Conservation (phyloP, 2,113 vertebrate species). For the Heterocephalus glaber region DNA sequence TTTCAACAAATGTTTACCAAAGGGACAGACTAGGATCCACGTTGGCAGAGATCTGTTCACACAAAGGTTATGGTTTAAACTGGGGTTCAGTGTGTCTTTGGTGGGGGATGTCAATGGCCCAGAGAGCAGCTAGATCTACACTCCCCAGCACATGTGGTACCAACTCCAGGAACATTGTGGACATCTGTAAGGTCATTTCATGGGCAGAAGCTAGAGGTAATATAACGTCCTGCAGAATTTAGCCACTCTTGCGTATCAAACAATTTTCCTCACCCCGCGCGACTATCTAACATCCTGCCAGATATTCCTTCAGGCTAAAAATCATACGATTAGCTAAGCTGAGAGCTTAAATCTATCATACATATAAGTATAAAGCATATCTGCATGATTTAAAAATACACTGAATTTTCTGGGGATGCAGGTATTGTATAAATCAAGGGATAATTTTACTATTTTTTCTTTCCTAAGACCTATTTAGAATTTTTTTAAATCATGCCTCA, state of each 20-base stretch:
- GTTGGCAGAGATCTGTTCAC: not conserved
- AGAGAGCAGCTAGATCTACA: not conserved
- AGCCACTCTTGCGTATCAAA: not conserved
- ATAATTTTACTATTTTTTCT: not conserved
- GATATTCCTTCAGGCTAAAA: conserved; percentile 35
- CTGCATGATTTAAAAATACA: conserved; percentile 1
- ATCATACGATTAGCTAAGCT: not conserved
- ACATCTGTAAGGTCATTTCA: not conserved
- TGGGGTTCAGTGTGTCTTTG: not conserved
- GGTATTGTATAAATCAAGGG: not conserved
- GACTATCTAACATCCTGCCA: not conserved
- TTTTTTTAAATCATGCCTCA: conserved; percentile 31
- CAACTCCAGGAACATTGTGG: not conserved
- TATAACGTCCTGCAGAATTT: not conserved
- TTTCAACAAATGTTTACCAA: conserved; percentile 34
- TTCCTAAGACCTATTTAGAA: not conserved
- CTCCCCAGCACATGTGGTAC: not conserved
- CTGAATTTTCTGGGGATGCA: conserved; percentile 8
- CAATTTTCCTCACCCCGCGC: too few relatives aligned
- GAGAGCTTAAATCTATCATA: not conserved
- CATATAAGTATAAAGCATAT: not conserved
- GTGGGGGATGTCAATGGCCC: not conserved
- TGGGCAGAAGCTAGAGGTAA: not conserved
- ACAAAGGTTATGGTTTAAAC: not conserved
- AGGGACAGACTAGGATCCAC: not conserved